Conservation (phyloP, 2,113 vertebrate genomes). For the Taurulus bubalis region DNA sequence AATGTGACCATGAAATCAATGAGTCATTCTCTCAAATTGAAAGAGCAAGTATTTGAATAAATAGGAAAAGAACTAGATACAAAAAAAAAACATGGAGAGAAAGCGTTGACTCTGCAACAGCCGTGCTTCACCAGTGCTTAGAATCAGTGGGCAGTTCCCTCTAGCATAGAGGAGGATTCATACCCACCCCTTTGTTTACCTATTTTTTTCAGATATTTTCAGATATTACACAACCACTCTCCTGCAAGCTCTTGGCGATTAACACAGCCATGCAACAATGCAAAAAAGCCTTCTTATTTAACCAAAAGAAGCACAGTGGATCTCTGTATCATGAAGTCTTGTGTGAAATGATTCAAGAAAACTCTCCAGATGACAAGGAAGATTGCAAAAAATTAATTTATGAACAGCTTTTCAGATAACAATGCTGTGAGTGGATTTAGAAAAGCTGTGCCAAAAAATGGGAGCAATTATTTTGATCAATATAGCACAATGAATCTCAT, state of each 20-base stretch:
- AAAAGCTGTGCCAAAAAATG: constrained; percentile 39
- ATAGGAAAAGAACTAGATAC: not conserved
- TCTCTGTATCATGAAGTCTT: constrained; percentile 34
- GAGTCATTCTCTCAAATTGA: not conserved
- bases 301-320: constrained; percentile 8
- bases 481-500: constrained; percentile 50
- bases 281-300: constrained; percentile 25
- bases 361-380: constrained; percentile 45
- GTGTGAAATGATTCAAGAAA: constrained; percentile 24
- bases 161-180: constrained; percentile 4
- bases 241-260: constrained; percentile 41
- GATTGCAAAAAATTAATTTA: constrained; percentile 38
- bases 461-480: constrained; percentile 65
- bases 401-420: constrained; percentile 27
- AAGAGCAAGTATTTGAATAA: not conserved
- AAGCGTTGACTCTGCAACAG: not conserved
- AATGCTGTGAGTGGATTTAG: constrained; percentile 28
- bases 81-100: not conserved
- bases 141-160: not conserved
- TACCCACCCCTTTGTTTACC: constrained; percentile 46
- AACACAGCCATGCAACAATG: constrained; percentile 37
- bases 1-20: not conserved
- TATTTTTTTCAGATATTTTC: constrained; percentile 49
- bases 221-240: constrained; percentile 51
- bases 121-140: constrained; percentile 15